Conservation (phyloP, 2,113 vertebrate genomes). For the Thinocorus orbignyianus region DNA sequence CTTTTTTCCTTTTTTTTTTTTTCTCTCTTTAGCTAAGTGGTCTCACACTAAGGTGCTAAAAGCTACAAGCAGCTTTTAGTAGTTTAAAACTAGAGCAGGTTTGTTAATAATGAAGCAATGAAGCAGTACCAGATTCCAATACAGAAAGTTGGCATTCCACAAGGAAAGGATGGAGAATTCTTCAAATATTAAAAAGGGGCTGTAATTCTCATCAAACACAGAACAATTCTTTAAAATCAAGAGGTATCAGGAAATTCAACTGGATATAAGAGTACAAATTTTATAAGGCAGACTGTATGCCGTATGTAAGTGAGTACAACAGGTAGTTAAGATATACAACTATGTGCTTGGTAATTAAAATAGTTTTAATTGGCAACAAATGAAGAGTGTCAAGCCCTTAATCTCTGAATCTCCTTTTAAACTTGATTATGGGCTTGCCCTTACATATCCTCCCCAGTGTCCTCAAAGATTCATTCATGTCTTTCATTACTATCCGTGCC, state of each 20-base stretch:
- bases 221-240: background rate
- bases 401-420: background rate
- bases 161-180: background rate
- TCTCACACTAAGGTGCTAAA: background rate
- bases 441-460: background rate
- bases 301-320: background rate
- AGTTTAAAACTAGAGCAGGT: background rate
- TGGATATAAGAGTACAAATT: fast-evolving
- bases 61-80: background rate
- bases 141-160: background rate
- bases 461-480: background rate
- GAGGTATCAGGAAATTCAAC: background rate
- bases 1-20: background rate
- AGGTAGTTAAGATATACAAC: background rate
- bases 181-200: background rate
- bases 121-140: background rate
- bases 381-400: background rate
- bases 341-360: background rate
- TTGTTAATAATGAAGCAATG: background rate
- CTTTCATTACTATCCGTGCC: background rate
- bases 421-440: background rate
- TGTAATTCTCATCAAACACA: background rate
- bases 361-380: background rate
- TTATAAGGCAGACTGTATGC: background rate
- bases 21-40: background rate